Conservation (phyloP, 2,113 vertebrate genomes). For the Catharus fuscescens region DNA sequence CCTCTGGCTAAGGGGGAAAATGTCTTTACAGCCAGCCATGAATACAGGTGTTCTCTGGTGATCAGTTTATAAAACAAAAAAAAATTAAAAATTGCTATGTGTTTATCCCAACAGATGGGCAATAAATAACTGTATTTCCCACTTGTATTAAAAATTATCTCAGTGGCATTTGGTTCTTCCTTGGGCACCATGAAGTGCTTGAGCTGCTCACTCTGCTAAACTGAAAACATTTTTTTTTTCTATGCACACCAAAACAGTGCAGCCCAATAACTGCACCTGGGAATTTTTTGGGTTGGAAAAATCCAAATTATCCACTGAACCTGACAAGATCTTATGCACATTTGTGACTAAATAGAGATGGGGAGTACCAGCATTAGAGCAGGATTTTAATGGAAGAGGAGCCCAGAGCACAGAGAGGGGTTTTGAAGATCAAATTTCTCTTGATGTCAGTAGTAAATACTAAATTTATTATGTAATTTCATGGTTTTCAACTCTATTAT, state of each 20-base stretch:
- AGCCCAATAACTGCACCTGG: fast-evolving
- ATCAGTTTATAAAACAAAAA: not conserved
- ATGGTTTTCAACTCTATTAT: fast-evolving
- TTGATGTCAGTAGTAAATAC: not conserved
- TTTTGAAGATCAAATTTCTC: not conserved
- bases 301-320: not conserved
- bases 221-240: not conserved
- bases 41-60: not conserved
- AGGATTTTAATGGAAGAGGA: not conserved
- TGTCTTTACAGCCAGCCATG: not conserved
- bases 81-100: not conserved
- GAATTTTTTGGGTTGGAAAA: not conserved
- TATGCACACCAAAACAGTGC: too few species aligned
- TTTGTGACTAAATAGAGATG: not conserved
- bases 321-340: not conserved
- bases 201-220: not conserved
- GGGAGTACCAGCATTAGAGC: not conserved
- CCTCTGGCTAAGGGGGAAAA: not conserved
- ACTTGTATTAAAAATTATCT: not conserved
- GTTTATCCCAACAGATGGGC: not conserved
- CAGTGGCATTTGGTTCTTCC: not conserved
- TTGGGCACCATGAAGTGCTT: not conserved
- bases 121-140: not conserved
- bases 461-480: not conserved
- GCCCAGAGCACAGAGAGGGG: not conserved